Percentiles rank a stretch among this genome's conserved stretches.
Conservation (phyloP, 2,888 invertebrate genomes). For the Bellardia pandia region DNA sequence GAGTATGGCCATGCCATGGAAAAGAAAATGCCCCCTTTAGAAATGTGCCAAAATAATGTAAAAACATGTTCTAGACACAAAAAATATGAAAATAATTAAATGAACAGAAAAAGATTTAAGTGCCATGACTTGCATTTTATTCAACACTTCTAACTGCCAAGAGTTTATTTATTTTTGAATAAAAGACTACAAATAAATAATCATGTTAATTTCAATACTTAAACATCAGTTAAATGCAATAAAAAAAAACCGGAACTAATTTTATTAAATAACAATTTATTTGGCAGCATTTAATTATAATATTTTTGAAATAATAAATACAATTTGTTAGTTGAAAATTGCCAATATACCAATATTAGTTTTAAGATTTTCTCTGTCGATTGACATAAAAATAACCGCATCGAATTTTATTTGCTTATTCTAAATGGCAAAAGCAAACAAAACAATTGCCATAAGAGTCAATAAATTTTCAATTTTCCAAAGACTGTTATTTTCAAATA, state of each 20-base stretch:
- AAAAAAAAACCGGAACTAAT: constrained; percentile 3
- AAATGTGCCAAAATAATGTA: constrained; percentile 48
- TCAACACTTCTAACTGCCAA: constrained; percentile 40
- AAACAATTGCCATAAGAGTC: constrained; percentile 16
- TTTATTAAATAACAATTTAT: neutral
- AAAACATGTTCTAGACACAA: constrained; percentile 26
- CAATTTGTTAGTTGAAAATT: neutral
- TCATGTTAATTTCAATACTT: neutral
- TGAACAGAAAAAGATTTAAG: neutral
- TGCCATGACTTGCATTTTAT: constrained; percentile 16
- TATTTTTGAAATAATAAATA: constrained; percentile 1
- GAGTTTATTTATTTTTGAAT: neutral
- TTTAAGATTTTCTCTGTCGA: neutral
- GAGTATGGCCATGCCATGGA: constrained; percentile 3
- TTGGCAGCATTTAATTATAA: neutral
- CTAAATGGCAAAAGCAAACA: neutral
- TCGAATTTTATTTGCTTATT: neutral
- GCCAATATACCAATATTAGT: neutral
- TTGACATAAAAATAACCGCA: neutral
- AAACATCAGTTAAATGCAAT: neutral
- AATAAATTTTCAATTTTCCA: constrained; percentile 46
- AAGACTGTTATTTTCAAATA: constrained; percentile 18
- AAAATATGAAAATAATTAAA: neutral
- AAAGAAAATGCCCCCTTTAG: neutral
- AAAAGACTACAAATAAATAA: neutral